Base-by-base conservation (phyloP, 2,113 vertebrate genomes). In the Bufo bufo region DNA sequence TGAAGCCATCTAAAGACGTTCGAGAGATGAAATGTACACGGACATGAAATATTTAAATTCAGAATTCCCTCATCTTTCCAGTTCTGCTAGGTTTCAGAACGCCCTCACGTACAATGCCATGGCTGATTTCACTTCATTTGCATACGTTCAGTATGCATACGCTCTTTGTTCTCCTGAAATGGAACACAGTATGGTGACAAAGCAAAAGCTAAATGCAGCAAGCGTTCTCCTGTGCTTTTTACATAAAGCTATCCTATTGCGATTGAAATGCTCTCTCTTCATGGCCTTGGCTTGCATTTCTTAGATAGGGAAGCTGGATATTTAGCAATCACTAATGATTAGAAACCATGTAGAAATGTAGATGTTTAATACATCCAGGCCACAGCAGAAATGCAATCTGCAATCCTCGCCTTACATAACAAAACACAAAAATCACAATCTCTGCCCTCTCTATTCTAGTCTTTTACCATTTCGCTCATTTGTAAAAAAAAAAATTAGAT, bases 101-200 rank as follows among this genome's bases (percentile, higher is more conserved):
- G 83, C 92, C 92, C 90, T 90, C 91, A 92, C 90, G 91, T 93
- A 95, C 90, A 83, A 93, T 89, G 92, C 94, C 95, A 94, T 93
- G 93, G 92, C 93, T 95, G 93, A 97, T 97, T 97, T 96, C 93
- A 95, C 94, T 95, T 94, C 91, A 97, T 96, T 96, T 97, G 94
- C 96, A 96, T 96, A 90, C 91, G 91, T 94, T 96, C 93, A 94
- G 94, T 93, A 95, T 95, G 93, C 92, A 94, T 93, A 93, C 90
- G 92, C 94, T 93, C 96, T 97, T 97, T 97, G 95, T 97, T 97
- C 95, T 95, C 93, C 91, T 91, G 93, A 93, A 90, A 84, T 0
- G 0, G 89, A 91, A 90, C 82, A 90, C 89, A 91, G 90, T 91
- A 95, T 5, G 3, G 89, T 93, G 94, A 96, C 95, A 95, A 93